Conservation (phyloP, 2,113 vertebrate species). For the Bufo bufo region DNA sequence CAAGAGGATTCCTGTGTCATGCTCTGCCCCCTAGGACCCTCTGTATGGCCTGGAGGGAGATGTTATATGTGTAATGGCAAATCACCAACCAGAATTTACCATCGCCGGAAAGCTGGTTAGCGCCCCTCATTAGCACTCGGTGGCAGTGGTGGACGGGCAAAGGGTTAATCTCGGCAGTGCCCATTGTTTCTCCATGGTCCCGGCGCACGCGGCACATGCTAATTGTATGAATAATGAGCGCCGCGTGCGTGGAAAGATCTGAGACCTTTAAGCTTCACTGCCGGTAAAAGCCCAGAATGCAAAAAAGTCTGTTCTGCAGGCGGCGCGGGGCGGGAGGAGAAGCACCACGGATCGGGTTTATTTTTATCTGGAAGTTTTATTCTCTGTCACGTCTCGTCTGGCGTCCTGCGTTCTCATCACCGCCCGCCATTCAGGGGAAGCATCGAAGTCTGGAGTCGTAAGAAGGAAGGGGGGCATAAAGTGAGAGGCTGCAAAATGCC, state of each 20-base stretch:
- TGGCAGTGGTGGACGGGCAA: not conserved
- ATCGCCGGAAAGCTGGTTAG: not conserved
- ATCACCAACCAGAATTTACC: too few relatives aligned
- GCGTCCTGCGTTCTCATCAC: not conserved
- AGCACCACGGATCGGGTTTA: constrained; percentile 10
- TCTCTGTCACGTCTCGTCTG: constrained; percentile 34
- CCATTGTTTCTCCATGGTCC: constrained; percentile 12
- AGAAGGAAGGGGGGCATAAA: not conserved
- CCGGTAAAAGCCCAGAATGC: constrained; percentile 63
- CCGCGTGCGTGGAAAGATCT: constrained; percentile 66
- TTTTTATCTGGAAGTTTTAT: constrained; percentile 50
- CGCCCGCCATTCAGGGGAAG: not conserved
- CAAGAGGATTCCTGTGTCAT: too few relatives aligned
- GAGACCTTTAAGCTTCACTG: constrained; percentile 59
- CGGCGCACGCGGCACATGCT: constrained; percentile 61
- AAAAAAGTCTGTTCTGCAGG: constrained; percentile 54
- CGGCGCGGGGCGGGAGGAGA: constrained; percentile 4
- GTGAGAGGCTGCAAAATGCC: not conserved
- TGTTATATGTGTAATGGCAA: not conserved
- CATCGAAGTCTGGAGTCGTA: not conserved
- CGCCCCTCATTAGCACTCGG: not conserved
- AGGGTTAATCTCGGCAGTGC: constrained; percentile 31
- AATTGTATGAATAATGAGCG: constrained; percentile 70
- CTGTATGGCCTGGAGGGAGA: too few relatives aligned
- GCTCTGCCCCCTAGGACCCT: too few relatives aligned